Evolutionary conservation across 2,888 invertebrate genomes (phyloP), one percentile per base, ranked within the genome.

Genomic region (Argyra leucocephala): DNA sequence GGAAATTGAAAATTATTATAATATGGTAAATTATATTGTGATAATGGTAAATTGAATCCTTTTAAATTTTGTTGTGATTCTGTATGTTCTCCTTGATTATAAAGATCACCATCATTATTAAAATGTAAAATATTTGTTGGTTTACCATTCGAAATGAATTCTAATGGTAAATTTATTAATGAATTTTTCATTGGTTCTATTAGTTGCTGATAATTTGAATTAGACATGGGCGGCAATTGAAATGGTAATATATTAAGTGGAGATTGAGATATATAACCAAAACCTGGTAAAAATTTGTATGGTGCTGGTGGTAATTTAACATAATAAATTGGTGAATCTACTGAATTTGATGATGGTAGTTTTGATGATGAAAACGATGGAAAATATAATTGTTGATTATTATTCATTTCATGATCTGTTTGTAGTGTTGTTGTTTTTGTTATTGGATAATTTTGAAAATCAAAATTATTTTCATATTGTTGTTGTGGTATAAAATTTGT

Each of bases 241-340:
- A 61, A 61, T 61, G 31, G 61, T 61, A 61, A 24, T 6, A 31
- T 26, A 31, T 61, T 77, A 67, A 74, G 74, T 2, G 88, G 86
- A 0, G 91, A 90, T 71, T 90, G 89, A 0, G 91, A 91, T 22
- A 93, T 87, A 78, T 92, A 92, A 0, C 92, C 93, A 57, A 91
- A 77, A 2, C 92, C 91, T 0, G 91, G 91, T 2, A 92, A 88
- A 76, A 87, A 91, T 82, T 90, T 88, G 80, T 93, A 93, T 0
- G 93, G 92, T 58, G 89, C 87, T 3, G 93, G 90, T 0, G 93
- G 93, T 67, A 93, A 80, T 69, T 90, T 84, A 67, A 93, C 91
- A 80, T 91, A 93, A 78, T 90, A 93, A 70, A 93, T 90, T 57
- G 91, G 89, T 0, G 92, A 93, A 74, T 85, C 83, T 61, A 82